phyloP scores from a whole-genome alignment of 2,888 invertebrate species.

The Mesochorus sp. region DNA sequence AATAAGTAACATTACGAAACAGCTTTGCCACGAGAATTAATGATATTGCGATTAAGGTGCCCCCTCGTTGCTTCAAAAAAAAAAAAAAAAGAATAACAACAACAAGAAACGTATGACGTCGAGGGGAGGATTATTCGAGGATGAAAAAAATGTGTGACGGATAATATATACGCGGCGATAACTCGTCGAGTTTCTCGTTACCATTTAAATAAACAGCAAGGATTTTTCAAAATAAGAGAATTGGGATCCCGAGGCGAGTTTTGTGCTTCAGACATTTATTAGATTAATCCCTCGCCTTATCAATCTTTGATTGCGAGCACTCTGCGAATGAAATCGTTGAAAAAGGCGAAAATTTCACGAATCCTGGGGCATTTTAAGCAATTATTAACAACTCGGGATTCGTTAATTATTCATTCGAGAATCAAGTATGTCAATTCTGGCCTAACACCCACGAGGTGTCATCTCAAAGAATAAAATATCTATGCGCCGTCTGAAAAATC shows the following conservation, averaged over 20 bases:
- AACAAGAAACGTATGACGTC: neutral
- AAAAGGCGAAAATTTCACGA: no score
- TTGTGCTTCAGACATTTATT: neutral
- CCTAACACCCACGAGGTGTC: neutral
- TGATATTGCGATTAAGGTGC: slow-evolving; percentile 17
- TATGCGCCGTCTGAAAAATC: neutral
- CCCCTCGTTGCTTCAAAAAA: no score
- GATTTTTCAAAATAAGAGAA: no score
- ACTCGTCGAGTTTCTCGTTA: neutral
- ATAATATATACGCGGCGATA: neutral
- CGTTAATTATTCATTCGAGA: no score
- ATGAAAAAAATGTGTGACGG: neutral
- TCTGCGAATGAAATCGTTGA: no score
- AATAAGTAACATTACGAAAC: neutral
- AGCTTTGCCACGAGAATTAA: slow-evolving; percentile 11
- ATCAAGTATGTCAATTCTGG: no score
- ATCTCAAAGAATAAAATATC: neutral
- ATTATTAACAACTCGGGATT: no score
- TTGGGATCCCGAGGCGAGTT: no score
- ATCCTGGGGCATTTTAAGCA: no score
- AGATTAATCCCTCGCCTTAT: neutral
- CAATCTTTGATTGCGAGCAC: no score
- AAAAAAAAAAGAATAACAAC: no score
- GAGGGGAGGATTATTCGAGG: neutral
- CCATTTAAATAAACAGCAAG: neutral